Percentiles rank a stretch among this genome's conserved stretches.
Conservation (phyloP, 2,888 invertebrate species). For the Lasius platythorax region DNA sequence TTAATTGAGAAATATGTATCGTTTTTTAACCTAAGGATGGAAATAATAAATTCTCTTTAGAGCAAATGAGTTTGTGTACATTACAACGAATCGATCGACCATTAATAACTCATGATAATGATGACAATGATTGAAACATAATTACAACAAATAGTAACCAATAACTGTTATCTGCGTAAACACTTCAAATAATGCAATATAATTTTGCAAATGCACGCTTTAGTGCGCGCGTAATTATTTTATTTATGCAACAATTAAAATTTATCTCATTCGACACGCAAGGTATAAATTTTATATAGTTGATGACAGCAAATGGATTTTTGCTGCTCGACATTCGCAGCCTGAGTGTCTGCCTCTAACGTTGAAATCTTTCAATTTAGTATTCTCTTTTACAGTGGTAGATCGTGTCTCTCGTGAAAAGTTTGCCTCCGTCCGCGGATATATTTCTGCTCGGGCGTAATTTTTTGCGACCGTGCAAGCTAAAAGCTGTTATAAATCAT, state of each 20-base stretch:
- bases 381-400: slow-evolving; percentile 62
- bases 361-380: slow-evolving; percentile 65
- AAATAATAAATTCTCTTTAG: slow-evolving; percentile 7
- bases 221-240: slow-evolving; percentile 36
- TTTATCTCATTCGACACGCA: slow-evolving; percentile 22
- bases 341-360: neutral
- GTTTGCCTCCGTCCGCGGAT: slow-evolving; percentile 64
- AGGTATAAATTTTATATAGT: slow-evolving; percentile 34
- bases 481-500: slow-evolving; percentile 86
- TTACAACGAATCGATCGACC: slow-evolving; percentile 28
- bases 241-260: slow-evolving; percentile 44
- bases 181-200: slow-evolving; percentile 48
- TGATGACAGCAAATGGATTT: slow-evolving; percentile 43
- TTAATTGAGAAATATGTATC: slow-evolving; percentile 57
- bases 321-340: slow-evolving; percentile 38
- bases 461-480: slow-evolving; percentile 79
- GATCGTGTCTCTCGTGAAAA: slow-evolving; percentile 66
- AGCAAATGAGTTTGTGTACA: neutral
- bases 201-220: slow-evolving; percentile 35
- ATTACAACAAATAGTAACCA: slow-evolving; percentile 48
- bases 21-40: slow-evolving; percentile 60
- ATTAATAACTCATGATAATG: slow-evolving; percentile 48
- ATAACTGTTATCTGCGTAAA: slow-evolving; percentile 44
- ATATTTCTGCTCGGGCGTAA: slow-evolving; percentile 75
- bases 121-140: slow-evolving; percentile 38